Base-by-base conservation (phyloP, 2,113 vertebrate species). In the Semnornis frantzii region DNA sequence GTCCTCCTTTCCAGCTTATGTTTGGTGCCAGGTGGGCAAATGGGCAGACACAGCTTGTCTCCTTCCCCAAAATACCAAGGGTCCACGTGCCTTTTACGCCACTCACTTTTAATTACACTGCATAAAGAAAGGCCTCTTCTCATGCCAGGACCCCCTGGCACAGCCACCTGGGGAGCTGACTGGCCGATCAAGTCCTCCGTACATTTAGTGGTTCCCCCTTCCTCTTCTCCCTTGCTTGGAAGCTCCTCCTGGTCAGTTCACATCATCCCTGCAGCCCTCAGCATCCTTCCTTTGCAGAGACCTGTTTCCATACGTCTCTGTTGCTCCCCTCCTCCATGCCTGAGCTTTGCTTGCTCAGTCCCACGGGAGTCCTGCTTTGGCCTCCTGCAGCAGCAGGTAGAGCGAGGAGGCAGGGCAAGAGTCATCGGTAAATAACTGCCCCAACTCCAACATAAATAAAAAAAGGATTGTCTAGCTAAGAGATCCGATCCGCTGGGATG, bases 371-470 rank as follows among this genome's bases (percentile, higher is more conserved):
- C 77, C 59, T 0, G 1, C 85, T 78, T 62, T 0, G 2, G 62
- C 64, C 18, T 77, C 82, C 82, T 65, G 66, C 73, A 84, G 78
- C 82, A 76, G 66, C 92, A 66, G 70, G 72, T 42, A 52, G 66
- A 8, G 44, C 7, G 87, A 88, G 91, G 59, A 95, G 83, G 81
- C 77, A 70, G 81, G 93, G 72, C 85, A 91, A 83, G 66, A 75
- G 82, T 34, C 95, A 93, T 57, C 0, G 79, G 88, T 95, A 96
- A 97, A 94, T 95, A 94, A 21, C 57, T 79, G 80, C 94, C 92
- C 92, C 87, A 95, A 93, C 82, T 74, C 65, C 69, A 71, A 89
- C 31, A 94, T 93, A 97, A 97, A 97, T 97, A 97, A 85, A 85
- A 88, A 94, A 95, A 88, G 90, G 91, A 39, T 85, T 66, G 94